phyloP scores from a whole-genome alignment of 1,140 invertebrate genomes.

The Himalopsyche phryganea region DNA sequence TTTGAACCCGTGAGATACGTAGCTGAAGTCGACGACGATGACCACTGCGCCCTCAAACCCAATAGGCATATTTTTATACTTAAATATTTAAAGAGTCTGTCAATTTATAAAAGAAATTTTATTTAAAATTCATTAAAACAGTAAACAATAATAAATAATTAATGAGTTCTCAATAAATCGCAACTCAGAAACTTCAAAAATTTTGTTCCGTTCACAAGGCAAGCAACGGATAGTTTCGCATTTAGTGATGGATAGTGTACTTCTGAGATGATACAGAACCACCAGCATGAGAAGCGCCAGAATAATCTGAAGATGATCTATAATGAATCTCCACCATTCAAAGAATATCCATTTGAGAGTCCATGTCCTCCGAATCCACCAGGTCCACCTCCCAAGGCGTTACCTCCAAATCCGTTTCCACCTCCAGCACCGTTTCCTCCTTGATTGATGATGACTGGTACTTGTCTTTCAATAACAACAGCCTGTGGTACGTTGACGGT shows the following conservation, averaged over 20 bases:
- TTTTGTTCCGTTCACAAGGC: too few species aligned
- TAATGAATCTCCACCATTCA: neutral
- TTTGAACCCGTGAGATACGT: too few species aligned
- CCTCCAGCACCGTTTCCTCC: constrained; percentile 4
- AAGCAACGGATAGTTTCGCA: too few species aligned
- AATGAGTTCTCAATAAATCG: too few species aligned
- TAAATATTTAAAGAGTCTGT: neutral
- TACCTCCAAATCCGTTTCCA: constrained; percentile 1
- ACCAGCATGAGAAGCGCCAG: constrained; percentile 6
- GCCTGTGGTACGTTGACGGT: constrained; percentile 37
- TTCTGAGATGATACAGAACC: constrained; percentile 7
- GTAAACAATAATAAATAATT: too few species aligned
- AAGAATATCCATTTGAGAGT: constrained; percentile 10
- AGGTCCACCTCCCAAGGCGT: constrained; percentile 1
- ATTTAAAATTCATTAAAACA: too few species aligned
- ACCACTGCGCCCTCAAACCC: neutral
- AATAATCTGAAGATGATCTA: neutral
- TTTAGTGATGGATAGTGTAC: constrained; percentile 1
- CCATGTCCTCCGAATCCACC: constrained; percentile 2
- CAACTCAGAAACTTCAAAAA: too few species aligned
- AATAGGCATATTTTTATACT: neutral
- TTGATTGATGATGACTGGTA: constrained; percentile 30
- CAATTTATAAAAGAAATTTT: neutral
- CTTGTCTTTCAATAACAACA: constrained; percentile 31
- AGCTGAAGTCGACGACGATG: too few species aligned